Evolutionary conservation across 2,888 invertebrate species (phyloP).

Genomic region (Seira ritae): DNA sequence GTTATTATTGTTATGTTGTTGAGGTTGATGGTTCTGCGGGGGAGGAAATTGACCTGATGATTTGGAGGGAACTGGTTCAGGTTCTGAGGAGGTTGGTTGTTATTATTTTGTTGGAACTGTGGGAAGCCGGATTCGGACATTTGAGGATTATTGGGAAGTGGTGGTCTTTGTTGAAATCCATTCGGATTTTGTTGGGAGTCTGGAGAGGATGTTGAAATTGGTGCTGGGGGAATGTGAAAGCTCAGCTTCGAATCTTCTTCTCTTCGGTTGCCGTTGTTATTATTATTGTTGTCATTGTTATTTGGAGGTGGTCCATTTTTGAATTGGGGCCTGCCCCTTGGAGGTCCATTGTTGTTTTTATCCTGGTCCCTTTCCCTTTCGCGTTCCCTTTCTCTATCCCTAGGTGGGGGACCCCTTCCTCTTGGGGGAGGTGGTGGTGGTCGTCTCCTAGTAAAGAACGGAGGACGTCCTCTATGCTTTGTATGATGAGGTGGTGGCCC

Average conservation of each 20-base stretch:
- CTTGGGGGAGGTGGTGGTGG: constrained; percentile 58
- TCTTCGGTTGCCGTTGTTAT: constrained; percentile 10
- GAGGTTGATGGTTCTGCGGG: constrained; percentile 35
- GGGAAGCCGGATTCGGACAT: neutral
- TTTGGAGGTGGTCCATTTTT: constrained; percentile 2
- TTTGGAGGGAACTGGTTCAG: constrained; percentile 4
- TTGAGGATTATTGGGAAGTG: constrained; percentile 17
- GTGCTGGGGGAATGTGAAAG: constrained; percentile 61
- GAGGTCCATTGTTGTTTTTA: constrained; percentile 13
- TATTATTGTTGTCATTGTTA: constrained; percentile 20
- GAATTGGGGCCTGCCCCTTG: constrained; percentile 34
- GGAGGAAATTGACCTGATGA: constrained; percentile 25
- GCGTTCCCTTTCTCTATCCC: constrained; percentile 30
- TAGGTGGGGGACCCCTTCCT: constrained; percentile 57
- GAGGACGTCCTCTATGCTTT: constrained; percentile 62
- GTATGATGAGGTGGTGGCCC: constrained; percentile 53
- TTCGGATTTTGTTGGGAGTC: constrained; percentile 18
- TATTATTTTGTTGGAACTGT: constrained; percentile 34
- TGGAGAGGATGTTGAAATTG: constrained; percentile 25
- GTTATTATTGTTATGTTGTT: constrained; percentile 42
- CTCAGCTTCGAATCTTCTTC: constrained; percentile 45
- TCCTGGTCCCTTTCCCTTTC: neutral
- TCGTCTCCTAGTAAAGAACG: constrained; percentile 56
- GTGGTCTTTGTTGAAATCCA: constrained; percentile 40
- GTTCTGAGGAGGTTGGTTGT: neutral